These are phyloP conservation scores for Trachymyrmex cornetzi DNA, from an alignment of 1,140 invertebrate species.

Conservation along the genomic window DNA sequence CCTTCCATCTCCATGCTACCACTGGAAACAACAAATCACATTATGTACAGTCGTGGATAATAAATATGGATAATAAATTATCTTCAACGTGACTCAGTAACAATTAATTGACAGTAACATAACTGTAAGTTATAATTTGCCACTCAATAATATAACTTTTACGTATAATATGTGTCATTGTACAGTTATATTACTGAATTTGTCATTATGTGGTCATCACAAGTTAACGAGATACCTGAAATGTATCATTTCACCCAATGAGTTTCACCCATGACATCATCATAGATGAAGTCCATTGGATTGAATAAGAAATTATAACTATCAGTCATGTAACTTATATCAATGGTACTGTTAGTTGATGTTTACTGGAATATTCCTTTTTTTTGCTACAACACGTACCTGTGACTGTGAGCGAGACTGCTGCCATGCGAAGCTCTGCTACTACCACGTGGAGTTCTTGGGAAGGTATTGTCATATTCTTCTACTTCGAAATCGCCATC, in stretches of 20 bases:
- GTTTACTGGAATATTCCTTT: background rate
- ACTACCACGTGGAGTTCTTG: slow-evolving; percentile 83
- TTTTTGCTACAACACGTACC: slow-evolving; percentile 75
- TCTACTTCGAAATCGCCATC: slow-evolving; percentile 84
- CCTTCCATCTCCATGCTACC: slow-evolving; percentile 92
- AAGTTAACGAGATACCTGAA: too few species aligned
- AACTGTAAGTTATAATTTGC: too few species aligned
- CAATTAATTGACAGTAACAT: too few species aligned
- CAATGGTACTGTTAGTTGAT: background rate
- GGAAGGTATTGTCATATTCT: slow-evolving; percentile 79
- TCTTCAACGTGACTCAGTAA: background rate
- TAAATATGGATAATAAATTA: background rate
- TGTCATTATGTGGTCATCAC: too few species aligned
- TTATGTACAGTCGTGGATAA: background rate
- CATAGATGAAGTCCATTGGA: too few species aligned
- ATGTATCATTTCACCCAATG: too few species aligned
- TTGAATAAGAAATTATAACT: too few species aligned
- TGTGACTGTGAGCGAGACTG: slow-evolving; percentile 89
- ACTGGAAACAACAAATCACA: slow-evolving; percentile 81
- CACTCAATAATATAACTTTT: too few species aligned
- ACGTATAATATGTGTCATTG: too few species aligned
- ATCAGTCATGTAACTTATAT: too few species aligned
- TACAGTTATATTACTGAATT: too few species aligned
- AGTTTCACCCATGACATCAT: too few species aligned
- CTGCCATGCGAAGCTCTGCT: slow-evolving; percentile 88